Evolutionary conservation across 2,113 vertebrate genomes (phyloP).

Genomic region (Cepphus grylle): DNA sequence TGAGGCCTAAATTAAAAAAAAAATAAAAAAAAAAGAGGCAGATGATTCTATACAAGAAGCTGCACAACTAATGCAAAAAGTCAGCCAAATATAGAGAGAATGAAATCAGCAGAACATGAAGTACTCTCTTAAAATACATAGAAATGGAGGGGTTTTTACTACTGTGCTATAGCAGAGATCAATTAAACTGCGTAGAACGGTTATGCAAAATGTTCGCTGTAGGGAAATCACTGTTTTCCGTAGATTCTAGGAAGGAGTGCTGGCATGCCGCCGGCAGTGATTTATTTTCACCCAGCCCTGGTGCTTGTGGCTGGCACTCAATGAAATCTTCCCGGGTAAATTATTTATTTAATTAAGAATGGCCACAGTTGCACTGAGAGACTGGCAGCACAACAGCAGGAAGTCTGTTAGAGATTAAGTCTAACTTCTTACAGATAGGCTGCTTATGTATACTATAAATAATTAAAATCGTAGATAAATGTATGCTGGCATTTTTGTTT

Average conservation of each 20-base stretch:
- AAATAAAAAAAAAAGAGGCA: not conserved
- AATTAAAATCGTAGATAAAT: conserved; percentile 17
- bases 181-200: not conserved
- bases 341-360: conserved; percentile 49
- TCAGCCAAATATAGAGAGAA: not conserved
- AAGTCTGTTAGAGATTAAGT: conserved; percentile 6
- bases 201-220: not conserved
- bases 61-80: not conserved
- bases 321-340: conserved; percentile 4
- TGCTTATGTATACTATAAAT: not conserved
- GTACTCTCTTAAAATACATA: not conserved
- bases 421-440: not conserved
- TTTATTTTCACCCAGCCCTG: conserved; percentile 35
- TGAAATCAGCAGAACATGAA: not conserved
- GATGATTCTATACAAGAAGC: not conserved
- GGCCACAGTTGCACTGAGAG: not conserved
- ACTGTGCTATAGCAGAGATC: not conserved
- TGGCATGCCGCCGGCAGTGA: not conserved
- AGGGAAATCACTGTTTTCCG: not conserved
- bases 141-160: not conserved
- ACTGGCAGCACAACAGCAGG: conserved; percentile 10
- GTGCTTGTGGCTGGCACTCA: conserved; percentile 29
- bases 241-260: not conserved
- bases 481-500: not conserved
- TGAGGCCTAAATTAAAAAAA: not conserved